Base-by-base conservation (phyloP, 2,113 vertebrate species). In the Tachuris rubrigastra region DNA sequence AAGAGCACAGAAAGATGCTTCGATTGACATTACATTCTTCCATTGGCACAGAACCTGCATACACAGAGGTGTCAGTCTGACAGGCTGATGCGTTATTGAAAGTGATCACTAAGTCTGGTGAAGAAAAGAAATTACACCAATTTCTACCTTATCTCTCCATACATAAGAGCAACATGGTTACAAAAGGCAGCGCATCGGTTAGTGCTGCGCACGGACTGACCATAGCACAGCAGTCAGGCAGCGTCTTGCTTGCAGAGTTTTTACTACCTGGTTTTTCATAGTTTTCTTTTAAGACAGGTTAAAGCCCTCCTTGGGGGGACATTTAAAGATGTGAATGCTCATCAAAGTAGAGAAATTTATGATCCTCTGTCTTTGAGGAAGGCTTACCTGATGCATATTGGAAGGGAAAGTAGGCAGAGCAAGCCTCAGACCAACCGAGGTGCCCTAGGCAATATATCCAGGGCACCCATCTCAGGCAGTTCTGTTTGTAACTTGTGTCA, bases 81-180 rank as follows among this genome's bases (percentile, higher is more conserved):
- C 90, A 93, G 42, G 11, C 59, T 78, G 81, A 49, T 90, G 66
- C 25, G 25, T 95, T 95, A 74, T 59, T 89, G 67, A 53, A 95
- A 72, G 78, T 96, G 87, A 96, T 94, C 46, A 5, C 89, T 88
- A 94, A 85, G 60, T 72, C 93, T 97, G 93, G 47, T 91, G 93
- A 96, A 93, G 86, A 94, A 89, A 49, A 95, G 94, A 35, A 56
- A 65, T 44, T 79, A 80, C 71, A 84, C 73, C 85, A 77, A 60
- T 87, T 95, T 87, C 81, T 66, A 31, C 72, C 52, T 74, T 92
- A 91, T 78, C 72, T 97, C 31, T 28, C 94, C 52, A 37, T 55
- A 72, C 49, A 2, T 44, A 60, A 47, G 68, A 94, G 80, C 75
- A 96, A 52, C 74, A 13, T 41, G 31, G 86, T 63, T 95, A 85